Base-by-base conservation (phyloP, 2,888 invertebrate species). In the Glaucopsyche alexis region DNA sequence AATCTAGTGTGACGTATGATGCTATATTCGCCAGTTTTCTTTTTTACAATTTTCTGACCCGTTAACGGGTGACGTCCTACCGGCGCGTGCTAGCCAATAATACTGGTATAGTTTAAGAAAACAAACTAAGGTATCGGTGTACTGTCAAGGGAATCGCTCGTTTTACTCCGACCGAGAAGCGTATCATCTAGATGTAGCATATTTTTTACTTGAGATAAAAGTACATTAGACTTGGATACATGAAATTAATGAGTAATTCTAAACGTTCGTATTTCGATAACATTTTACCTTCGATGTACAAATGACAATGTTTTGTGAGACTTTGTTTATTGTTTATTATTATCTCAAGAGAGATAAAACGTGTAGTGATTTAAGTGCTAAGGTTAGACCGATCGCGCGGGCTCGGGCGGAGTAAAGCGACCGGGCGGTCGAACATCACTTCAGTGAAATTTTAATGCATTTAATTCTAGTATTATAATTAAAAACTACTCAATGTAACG, bases 371-470 rank as follows among this genome's bases (percentile, higher is more conserved):
- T 13, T 38, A 14, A 29, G 14, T 19, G 55, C 52, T 52, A 19
- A 19, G 5, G 19, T 16, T 14, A 0, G 60, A 13, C 29, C 11
- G 11, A 14, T 29, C 19, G 0, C n/a, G 42, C 42, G 67, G 16
- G 42, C 45, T 69, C 49, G 69, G 19, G 3, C 47, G 49, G 70
- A 64, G 70, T 60, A 42, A 70, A 55, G 64, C 73, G 75, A 55
- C 71, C 42, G 67, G 19, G 64, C 70, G 45, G 29, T 65, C 9
- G 45, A 78, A 82, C 84, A 81, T 83, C 84, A 82, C 85, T 81
- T 76, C 77, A 75, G 78, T 82, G 87, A 86, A 86, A 85, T 86
- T 84, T 79, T 84, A 84, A 82, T 87, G 90, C 90, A 90, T 90
- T 90, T 90, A 90, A 80, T 74, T 73, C 76, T 82, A 81, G 79